A percentile compares a stretch with the other conserved stretches of the same genome.
Conservation (phyloP, 2,888 invertebrate species). For the Brachyopa scutellaris region DNA sequence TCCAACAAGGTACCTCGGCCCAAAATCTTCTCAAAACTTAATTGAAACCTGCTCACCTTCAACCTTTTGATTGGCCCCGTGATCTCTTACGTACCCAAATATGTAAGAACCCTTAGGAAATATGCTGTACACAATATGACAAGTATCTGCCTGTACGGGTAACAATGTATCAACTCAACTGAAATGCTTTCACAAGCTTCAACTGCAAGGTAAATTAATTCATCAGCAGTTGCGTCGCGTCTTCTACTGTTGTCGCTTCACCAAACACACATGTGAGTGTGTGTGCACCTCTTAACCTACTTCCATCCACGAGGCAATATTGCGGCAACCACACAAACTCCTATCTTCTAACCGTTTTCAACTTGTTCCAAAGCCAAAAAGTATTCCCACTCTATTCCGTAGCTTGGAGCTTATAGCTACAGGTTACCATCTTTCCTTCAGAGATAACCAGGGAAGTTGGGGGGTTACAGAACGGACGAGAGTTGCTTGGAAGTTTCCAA, state of each 20-base stretch:
- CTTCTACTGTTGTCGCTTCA: not conserved
- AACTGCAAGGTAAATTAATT: constrained; percentile 40
- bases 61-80: constrained; percentile 11
- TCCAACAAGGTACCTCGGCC: not conserved
- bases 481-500: constrained; percentile 10
- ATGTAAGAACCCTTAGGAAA: not conserved
- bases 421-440: not conserved
- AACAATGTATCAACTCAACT: constrained; percentile 23
- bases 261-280: not conserved
- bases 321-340: not conserved
- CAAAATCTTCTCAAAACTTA: not conserved
- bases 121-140: not conserved
- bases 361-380: constrained; percentile 15
- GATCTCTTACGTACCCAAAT: not conserved
- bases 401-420: constrained; percentile 4
- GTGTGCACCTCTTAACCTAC: constrained; percentile 6
- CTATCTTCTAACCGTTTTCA: not conserved
- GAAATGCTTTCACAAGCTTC: constrained; percentile 20
- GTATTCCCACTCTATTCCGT: not conserved
- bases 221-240: constrained; percentile 14
- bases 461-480: not conserved
- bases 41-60: not conserved
- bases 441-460: not conserved
- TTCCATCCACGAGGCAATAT: not conserved
- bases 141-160: constrained; percentile 15